phyloP scores from a whole-genome alignment of 2,797 vertebrate genomes.

The Parambassis ranga region DNA sequence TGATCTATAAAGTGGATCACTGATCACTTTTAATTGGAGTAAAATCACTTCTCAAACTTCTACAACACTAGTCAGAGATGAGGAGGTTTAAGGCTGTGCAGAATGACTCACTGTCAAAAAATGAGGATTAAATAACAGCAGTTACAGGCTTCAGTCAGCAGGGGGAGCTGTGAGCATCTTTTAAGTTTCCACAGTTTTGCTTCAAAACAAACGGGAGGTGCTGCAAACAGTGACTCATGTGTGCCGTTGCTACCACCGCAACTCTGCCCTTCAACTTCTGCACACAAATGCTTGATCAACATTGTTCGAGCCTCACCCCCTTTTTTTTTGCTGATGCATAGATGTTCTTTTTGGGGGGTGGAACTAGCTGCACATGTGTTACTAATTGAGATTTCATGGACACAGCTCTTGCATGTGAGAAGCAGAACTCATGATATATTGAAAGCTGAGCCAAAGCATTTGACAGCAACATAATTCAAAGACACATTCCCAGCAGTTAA shows the following conservation, averaged over 20 bases:
- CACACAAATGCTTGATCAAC: constrained; percentile 15
- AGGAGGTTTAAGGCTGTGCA: not conserved
- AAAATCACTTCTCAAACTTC: no score
- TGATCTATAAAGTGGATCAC: no score
- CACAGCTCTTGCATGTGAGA: constrained; percentile 13
- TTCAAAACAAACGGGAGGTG: not conserved
- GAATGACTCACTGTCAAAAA: constrained; percentile 7
- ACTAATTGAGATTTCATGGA: constrained; percentile 39
- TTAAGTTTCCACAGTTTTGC: not conserved
- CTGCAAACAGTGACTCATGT: constrained; percentile 63
- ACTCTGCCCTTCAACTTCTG: constrained; percentile 20
- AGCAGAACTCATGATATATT: not conserved
- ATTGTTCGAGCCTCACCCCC: not conserved
- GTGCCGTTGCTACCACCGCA: constrained; percentile 54
- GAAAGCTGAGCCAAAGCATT: constrained; percentile 15
- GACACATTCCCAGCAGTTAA: not conserved
- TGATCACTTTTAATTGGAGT: no score
- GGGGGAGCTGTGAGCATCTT: constrained; percentile 44
- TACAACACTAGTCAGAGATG: not conserved
- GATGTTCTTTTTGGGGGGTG: not conserved
- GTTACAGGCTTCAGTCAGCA: constrained; percentile 39
- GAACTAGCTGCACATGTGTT: constrained; percentile 53
- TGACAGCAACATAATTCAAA: constrained; percentile 27
- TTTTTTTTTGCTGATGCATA: constrained; percentile 7
- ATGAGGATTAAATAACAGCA: constrained; percentile 11